Evolutionary conservation across 2,888 invertebrate species (phyloP), one percentile per base, ranked within the genome.

Genomic region (Patella caerulea): DNA sequence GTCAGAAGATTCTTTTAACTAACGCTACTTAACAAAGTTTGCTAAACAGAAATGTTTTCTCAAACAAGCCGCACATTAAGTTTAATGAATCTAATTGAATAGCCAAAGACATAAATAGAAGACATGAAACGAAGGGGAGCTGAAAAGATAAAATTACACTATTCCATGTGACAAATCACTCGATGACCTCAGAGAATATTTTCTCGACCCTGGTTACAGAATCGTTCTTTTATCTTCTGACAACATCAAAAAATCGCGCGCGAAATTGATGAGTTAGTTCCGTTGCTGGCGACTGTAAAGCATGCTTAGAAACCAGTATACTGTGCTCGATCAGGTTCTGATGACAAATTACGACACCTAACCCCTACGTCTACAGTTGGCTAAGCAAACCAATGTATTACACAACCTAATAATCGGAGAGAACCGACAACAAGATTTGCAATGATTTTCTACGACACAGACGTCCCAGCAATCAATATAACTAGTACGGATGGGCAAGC

Each of bases 321-420:
- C 24, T 19, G 12, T 19, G 19, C 65, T 24, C 7, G 65, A 65
- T 65, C 24, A 65, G 14, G 24, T 65, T 65, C 19, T 59, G 59
- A 77, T 77, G 77, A 77, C 77, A 77, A 77, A 74, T 59, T 71
- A 69, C 77, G 74, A 74, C 73, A 71, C 74, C 55, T 76, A 73
- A 76, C 72, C 76, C 69, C 34, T 65, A 29, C 73, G 65, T 73
- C 76, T 69, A 73, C 72, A 73, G 72, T 65, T 76, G 76, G 69
- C 73, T 76, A 73, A 69, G 54, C 76, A 76, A 69, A 54, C 72
- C 73, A 72, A 72, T 72, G 76, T 73, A 76, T 76, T 76, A 69
- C 76, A 76, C 76, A 76, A 76, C 76, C 53, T 72, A 73, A 52
- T 73, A 65, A 72, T 76, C 54, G 59, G 52, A 76, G 24, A 65